phyloP scores from a whole-genome alignment of 2,888 invertebrate genomes.

The Ypsolopha scabrella region DNA sequence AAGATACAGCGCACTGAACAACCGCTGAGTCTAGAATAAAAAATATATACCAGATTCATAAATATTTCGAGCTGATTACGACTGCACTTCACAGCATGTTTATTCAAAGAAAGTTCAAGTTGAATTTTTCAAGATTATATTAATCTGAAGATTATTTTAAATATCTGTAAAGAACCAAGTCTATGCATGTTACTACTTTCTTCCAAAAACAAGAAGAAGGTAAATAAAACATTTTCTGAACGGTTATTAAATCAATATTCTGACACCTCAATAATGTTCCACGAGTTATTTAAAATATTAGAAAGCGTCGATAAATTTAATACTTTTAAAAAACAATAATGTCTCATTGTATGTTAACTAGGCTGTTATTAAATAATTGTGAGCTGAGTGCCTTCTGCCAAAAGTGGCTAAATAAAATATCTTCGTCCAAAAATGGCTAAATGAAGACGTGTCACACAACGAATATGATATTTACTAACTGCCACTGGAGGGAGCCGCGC shows the following conservation, averaged over 20 bases:
- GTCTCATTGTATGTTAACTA: slow-evolving; percentile 5
- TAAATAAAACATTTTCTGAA: not conserved
- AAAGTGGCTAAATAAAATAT: slow-evolving; percentile 1
- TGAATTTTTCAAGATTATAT: too few species aligned
- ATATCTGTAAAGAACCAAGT: too few species aligned
- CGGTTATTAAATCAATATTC: too few species aligned
- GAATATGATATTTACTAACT: slow-evolving; percentile 9
- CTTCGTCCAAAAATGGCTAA: slow-evolving; percentile 10
- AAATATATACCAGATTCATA: too few species aligned
- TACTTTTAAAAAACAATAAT: not conserved
- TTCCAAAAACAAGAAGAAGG: too few species aligned
- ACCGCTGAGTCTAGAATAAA: too few species aligned
- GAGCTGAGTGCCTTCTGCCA: not conserved
- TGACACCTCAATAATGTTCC: too few species aligned
- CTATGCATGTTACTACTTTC: too few species aligned
- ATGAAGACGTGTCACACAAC: slow-evolving; percentile 17
- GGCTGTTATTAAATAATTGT: not conserved
- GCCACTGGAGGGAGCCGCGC: too few species aligned
- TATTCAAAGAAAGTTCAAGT: too few species aligned
- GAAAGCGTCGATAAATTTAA: not conserved
- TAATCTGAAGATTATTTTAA: too few species aligned
- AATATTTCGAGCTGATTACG: not conserved
- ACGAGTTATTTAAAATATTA: not conserved
- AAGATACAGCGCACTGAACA: too few species aligned
- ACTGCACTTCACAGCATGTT: not conserved